A percentile compares a stretch with the other conserved stretches of the same genome.
These are phyloP conservation scores for Limonius californicus DNA, from an alignment of 1,140 invertebrate genomes.

Conservation along the genomic window DNA sequence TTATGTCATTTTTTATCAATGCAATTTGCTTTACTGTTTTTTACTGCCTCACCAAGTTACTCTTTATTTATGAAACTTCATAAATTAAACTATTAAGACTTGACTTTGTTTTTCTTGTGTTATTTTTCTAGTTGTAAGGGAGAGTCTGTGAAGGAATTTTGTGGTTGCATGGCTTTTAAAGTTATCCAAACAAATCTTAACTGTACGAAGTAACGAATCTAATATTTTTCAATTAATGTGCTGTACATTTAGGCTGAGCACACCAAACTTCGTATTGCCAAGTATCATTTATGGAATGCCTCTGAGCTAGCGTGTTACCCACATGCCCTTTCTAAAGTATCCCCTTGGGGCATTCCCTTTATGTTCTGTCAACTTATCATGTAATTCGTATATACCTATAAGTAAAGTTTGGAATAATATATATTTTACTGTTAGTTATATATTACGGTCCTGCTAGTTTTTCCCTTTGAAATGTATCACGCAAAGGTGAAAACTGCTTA, in stretches of 20 bases:
- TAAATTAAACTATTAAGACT: neutral
- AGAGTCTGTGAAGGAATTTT: neutral
- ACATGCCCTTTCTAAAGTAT: neutral
- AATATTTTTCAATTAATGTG: too few relatives aligned
- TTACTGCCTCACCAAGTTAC: neutral
- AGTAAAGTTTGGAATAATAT: neutral
- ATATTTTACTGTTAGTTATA: constrained; percentile 10
- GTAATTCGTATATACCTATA: neutral
- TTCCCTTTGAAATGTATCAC: neutral
- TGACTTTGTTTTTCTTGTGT: neutral
- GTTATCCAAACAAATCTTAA: neutral
- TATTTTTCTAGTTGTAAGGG: neutral
- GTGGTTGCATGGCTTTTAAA: neutral
- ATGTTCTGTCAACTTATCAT: neutral
- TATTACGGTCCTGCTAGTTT: neutral
- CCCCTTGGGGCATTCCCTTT: neutral
- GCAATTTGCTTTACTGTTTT: neutral
- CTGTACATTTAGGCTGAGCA: neutral
- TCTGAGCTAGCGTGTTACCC: neutral
- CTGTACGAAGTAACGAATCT: neutral
- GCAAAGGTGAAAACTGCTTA: neutral
- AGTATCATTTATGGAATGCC: neutral
- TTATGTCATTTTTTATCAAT: neutral
- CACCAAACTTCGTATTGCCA: neutral
- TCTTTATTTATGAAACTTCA: neutral